Base-by-base conservation (phyloP, 1,140 invertebrate genomes). In the Listronotus bonariensis region DNA sequence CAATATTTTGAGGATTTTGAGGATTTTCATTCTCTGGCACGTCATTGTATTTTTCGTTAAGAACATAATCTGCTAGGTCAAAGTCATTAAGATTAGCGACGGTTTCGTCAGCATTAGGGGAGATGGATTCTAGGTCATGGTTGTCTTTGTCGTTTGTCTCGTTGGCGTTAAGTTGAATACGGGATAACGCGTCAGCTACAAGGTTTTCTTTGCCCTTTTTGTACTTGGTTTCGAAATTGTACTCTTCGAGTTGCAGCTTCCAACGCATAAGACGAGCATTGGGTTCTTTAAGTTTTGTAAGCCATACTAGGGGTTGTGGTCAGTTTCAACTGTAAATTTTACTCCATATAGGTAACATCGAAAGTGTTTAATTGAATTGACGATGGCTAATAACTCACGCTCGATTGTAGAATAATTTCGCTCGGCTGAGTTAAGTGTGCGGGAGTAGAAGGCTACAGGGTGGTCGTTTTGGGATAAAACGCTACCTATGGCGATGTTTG, bases 331-430 rank as follows among this genome's bases (percentile, higher is more conserved):
- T 11, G 45, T 17, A 56, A 46, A 45, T 61, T 46, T 43, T 46
- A 10, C 10, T 4, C 45, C 56, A 11, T 46, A 32, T 32, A 58
- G 14, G 15, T 58, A 66, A n/a, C 45, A 41, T 34, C 56, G 0
- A 31, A 66, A 66, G 53, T 61, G 54, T 65, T 65, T 65, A 20
- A 55, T 59, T 2, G 45, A 20, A 14, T 65, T 55, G 11, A 65
- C n/a, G 15, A 65, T 65, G 26, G 56, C 43, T 78, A 80, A 45
- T 31, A 71, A 55, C 41, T 74, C 69, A 18, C 70, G 71, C 14
- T 74, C 71, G 6, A 68, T 70, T 3, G 69, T 55, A 9, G 53
- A 70, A 58, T 73, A 72, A 42, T 73, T 72, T 41, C 45, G 45
- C 54, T 73, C 73, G n/a, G 71, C 62, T 10, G 55, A 52, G 26